Base-by-base conservation (phyloP, 2,888 invertebrate species). In the Xestoiulus laeticollis region DNA sequence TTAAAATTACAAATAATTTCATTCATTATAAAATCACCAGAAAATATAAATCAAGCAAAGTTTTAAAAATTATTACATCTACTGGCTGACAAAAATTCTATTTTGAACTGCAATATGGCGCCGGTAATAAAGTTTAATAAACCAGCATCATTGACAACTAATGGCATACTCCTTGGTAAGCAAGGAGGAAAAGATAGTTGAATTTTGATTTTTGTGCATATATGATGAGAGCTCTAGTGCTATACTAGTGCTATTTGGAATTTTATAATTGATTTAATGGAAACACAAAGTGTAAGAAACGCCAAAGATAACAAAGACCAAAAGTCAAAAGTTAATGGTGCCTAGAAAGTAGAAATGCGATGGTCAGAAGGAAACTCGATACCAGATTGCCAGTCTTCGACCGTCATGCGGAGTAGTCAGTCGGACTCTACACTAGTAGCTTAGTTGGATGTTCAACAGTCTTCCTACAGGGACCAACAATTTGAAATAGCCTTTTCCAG, bases 31-130 rank as follows among this genome's bases (percentile, higher is more conserved):
- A n/a, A n/a, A n/a, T n/a, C n/a, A n/a, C n/a, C n/a, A n/a, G n/a
- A n/a, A n/a, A n/a, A n/a, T n/a, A n/a, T n/a, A n/a, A n/a, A n/a
- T n/a, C n/a, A n/a, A n/a, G n/a, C n/a, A n/a, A n/a, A n/a, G n/a
- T n/a, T n/a, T n/a, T n/a, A n/a, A n/a, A n/a, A n/a, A n/a, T n/a
- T n/a, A n/a, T n/a, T n/a, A n/a, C n/a, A n/a, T n/a, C n/a, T n/a
- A n/a, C n/a, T n/a, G n/a, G n/a, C n/a, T n/a, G n/a, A n/a, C n/a
- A n/a, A n/a, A n/a, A n/a, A n/a, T n/a, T n/a, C n/a, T n/a, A n/a
- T n/a, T n/a, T n/a, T n/a, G 59, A 59, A 22, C n/a, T 59, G 59
- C 59, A 59, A 59, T 59, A 59, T 59, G 59, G 59, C 59, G 59
- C 59, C 59, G 5, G 10, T n/a, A n/a, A n/a, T n/a, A n/a, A n/a